A percentile compares a stretch with the other conserved stretches of the same genome.
Conservation (phyloP, 2,113 vertebrate genomes). For the Ginglymostoma cirratum region DNA sequence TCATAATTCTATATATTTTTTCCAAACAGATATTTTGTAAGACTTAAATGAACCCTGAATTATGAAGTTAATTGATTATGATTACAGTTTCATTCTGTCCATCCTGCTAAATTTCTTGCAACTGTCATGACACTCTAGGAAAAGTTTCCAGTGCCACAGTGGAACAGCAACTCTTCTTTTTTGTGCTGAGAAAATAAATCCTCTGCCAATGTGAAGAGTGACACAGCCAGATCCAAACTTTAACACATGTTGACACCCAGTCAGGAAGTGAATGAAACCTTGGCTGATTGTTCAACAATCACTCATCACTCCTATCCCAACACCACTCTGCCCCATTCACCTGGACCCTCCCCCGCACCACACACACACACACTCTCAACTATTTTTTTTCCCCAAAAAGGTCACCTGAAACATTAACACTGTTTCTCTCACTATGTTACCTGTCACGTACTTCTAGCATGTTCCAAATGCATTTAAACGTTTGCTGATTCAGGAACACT, state of each 20-base stretch:
- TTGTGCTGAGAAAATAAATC: not conserved
- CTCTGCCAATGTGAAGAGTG: not conserved
- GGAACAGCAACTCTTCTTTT: not conserved
- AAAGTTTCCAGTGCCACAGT: not conserved
- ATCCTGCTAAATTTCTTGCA: not conserved
- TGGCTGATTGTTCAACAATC: not conserved
- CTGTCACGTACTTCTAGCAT: not conserved
- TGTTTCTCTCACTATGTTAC: not conserved
- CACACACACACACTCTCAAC: too few relatives aligned
- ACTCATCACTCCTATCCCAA: too few relatives aligned
- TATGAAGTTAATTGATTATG: not conserved
- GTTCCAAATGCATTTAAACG: not conserved
- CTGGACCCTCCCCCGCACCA: too few relatives aligned
- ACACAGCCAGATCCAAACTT: not conserved
- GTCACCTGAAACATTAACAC: not conserved
- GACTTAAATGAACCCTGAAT: not conserved
- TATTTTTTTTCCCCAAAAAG: not conserved
- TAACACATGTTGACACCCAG: not conserved
- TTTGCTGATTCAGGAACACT: not conserved
- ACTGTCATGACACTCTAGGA: not conserved
- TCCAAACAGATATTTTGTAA: not conserved
- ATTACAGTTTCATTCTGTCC: not conserved
- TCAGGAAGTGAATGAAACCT: not conserved
- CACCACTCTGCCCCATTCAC: not conserved
- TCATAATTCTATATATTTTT: not conserved